Evolutionary conservation across 2,888 invertebrate species (phyloP), one percentile per base, ranked within the genome.

Genomic region (Rotaria socialis): DNA sequence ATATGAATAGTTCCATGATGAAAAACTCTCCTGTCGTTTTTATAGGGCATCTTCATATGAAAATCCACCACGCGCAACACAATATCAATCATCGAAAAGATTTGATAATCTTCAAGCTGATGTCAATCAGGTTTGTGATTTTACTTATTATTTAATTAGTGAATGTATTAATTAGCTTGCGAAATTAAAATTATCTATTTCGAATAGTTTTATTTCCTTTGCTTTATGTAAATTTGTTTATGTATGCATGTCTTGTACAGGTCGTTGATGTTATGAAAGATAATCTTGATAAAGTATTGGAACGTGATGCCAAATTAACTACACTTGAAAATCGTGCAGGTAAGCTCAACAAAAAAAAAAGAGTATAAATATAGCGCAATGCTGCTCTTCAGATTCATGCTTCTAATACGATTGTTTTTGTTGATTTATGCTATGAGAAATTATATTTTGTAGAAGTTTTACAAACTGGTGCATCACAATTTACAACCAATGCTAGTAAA

Each of bases 401-500:
- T 47, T 11, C 5, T 55, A 19, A 52, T 52, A 47, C 47, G 35
- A 80, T 80, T 41, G 2, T 19, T 43, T 47, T 80, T 8, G 6
- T 47, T 80, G 41, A 19, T 35, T 67, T 24, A n/a, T 47, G 80
- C 67, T 67, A 35, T 16, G 10, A 41, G 35, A 67, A 27, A 27
- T 35, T 5, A 14, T 16, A 3, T 80, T 47, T 35, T 56, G 24
- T 24, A 86, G 87, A 87, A n/a, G 74, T 84, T 41, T 74, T 87
- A 22, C 85, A 86, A 85, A 85, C 84, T 52, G 87, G 88, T 55
- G 90, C 90, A 67, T 96, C 96, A 90, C 96, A 97, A 90, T 97
- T 97, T 91, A 97, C 97, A 91, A 96, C 96, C 89, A 96, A 96
- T 91, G 96, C 97, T 87, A 96, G 96, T 89, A 96, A 96, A 93